Percentiles rank a stretch among this genome's conserved stretches.
These are phyloP conservation scores for Takifugu rubripes DNA, from an alignment of 2,797 vertebrate genomes.

Conservation along the genomic window DNA sequence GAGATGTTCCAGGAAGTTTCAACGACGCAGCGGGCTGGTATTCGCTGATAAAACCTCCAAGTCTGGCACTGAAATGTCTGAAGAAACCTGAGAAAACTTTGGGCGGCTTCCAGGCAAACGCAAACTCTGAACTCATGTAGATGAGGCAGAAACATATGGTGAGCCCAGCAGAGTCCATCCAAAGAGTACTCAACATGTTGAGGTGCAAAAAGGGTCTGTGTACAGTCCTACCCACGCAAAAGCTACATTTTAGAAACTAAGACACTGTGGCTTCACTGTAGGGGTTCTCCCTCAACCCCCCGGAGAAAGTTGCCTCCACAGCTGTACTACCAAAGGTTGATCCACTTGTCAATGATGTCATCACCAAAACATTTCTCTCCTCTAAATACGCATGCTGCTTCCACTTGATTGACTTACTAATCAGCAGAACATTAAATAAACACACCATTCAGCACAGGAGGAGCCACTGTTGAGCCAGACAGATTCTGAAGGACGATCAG, in stretches of 20 bases:
- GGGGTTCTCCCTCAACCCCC: constrained; percentile 23
- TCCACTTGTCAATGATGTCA: constrained; percentile 66
- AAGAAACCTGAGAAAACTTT: constrained; percentile 50
- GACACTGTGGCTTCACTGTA: constrained; percentile 8
- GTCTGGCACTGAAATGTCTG: constrained; percentile 38
- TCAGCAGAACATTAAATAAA: constrained; percentile 59
- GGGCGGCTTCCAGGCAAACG: constrained; percentile 40
- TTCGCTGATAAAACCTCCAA: constrained; percentile 47
- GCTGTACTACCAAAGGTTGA: constrained; percentile 11
- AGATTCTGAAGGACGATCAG: constrained; percentile 23
- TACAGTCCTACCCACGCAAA: too few relatives aligned
- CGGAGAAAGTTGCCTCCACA: constrained; percentile 24
- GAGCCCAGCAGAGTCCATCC: too few relatives aligned
- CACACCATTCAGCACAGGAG: constrained; percentile 49
- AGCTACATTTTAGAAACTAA: too few relatives aligned
- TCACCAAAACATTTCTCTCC: constrained; percentile 43
- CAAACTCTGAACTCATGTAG: constrained; percentile 27
- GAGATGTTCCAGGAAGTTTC: constrained; percentile 51
- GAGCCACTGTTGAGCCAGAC: constrained; percentile 33
- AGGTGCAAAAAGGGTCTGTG: too few relatives aligned
- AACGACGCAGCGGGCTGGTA: constrained; percentile 42
- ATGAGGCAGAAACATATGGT: too few relatives aligned
- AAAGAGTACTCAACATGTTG: too few relatives aligned
- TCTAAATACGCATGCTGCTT: constrained; percentile 54
- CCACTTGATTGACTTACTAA: constrained; percentile 61